Base-by-base conservation (phyloP, 1,140 invertebrate genomes). In the Pectinophora gossypiella region DNA sequence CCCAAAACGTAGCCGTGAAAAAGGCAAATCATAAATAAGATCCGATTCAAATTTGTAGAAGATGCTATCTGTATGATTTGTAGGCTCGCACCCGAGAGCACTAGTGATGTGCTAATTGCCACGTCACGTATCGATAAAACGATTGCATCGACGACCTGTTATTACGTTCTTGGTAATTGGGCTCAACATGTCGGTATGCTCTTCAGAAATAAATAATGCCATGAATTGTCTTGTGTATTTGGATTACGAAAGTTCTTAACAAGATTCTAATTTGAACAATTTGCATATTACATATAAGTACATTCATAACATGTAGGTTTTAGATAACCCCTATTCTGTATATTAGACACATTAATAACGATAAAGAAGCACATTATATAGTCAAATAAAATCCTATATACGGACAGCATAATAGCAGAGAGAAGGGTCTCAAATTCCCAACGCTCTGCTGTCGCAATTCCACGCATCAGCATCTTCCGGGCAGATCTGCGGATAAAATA, bases 31-130 rank as follows among this genome's bases (percentile, higher is more conserved):
- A 85, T 87, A 87, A 87, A 86, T 85, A 87, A 85, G 81, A 87
- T 86, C 85, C 85, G 87, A 88, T 87, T 88, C 87, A 87, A 89
- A 89, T 89, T 89, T 89, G 86, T 89, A 80, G 77, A 87, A 87
- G 87, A 89, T 89, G 79, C 70, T 89, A 89, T 89, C 87, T 54
- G 66, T 72, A 76, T 88, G 87, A 89, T 88, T 89, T 89, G 77
- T 89, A 67, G 72, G 68, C 85, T 84, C 81, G 78, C 80, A 82
- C 79, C 80, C 79, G 75, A 84, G 70, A 85, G 72, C 72, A 69
- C 61, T 87, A 87, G 84, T 85, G 84, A 83, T 76, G 84, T 69
- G 76, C 78, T 81, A 78, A 87, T 82, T 78, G 71, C 63, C 59
- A 53, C 61, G 59, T 67, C 68, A 58, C 68, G 69, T 81, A 80